These are phyloP conservation scores for Catalaphyllia jardinei DNA, from an alignment of 64 coral and sea anemone species.

Conservation along the genomic window DNA sequence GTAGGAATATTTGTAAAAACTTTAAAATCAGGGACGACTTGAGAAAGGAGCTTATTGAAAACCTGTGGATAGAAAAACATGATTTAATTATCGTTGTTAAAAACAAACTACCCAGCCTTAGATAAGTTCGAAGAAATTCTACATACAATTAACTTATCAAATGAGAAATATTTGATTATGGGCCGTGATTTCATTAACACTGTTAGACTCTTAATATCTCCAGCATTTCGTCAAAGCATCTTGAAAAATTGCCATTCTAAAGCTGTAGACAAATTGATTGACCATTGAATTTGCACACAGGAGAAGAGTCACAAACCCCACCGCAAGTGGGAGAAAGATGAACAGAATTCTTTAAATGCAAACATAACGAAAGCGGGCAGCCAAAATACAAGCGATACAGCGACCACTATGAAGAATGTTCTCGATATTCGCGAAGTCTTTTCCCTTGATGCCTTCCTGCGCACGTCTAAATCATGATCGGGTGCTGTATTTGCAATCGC, in stretches of 20 bases:
- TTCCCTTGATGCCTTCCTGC: background rate
- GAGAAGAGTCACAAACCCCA: background rate
- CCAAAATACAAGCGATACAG: background rate
- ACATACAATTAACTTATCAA: too few relatives aligned
- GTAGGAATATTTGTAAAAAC: too few relatives aligned
- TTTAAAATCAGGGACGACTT: too few relatives aligned
- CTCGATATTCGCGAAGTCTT: background rate
- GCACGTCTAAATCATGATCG: too few relatives aligned
- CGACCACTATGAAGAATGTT: background rate
- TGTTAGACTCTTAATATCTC: background rate
- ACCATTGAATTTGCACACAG: background rate
- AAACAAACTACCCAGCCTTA: too few relatives aligned
- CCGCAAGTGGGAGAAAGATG: background rate
- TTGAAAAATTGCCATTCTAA: conserved; percentile 5
- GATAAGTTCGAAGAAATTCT: too few relatives aligned
- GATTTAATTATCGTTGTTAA: too few relatives aligned
- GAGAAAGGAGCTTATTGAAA: too few relatives aligned
- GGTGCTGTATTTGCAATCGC: background rate
- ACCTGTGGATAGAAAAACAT: too few relatives aligned
- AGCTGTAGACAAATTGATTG: background rate
- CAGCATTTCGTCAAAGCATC: background rate
- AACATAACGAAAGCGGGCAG: background rate
- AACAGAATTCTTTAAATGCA: background rate
- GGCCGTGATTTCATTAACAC: background rate
- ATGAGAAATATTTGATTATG: too few relatives aligned